Base-by-base conservation (phyloP, 2,113 vertebrate genomes). In the Budorcas taxicolor region DNA sequence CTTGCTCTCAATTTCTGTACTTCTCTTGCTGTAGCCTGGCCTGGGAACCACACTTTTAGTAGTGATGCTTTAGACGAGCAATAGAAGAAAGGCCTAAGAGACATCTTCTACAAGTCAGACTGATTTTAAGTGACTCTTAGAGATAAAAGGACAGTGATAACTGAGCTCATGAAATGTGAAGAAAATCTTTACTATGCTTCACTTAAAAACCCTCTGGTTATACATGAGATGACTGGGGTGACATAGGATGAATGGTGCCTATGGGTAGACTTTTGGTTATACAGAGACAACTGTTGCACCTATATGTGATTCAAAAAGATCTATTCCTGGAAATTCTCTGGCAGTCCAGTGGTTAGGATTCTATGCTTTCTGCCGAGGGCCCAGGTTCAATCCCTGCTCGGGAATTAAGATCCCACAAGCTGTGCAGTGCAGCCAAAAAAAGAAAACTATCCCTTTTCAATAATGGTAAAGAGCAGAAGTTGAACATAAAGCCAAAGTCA, bases 51-150 rank as follows among this genome's bases (percentile, higher is more conserved):
- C 5, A 87, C 16, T 94, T 76, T 60, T 21, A 94, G n/a, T 31
- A 93, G 33, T 16, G 80, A 74, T 36, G 43, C 27, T 93, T 86
- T 40, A 71, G 10, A 84, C 23, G 43, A 84, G 45, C 87, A 87
- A 45, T 16, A n/a, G 15, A 52, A n/a, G 93, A 92, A 90, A 78
- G 80, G 19, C 29, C 76, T 78, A 60, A 36, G 86, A 45, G 36
- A 80, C 31, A 87, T 47, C 89, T 93, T 88, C 14, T 60, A 87
- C 95, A 93, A 95, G 27, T 84, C 84, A 96, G 29, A 33, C 40
- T 94, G 67, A 87, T 47, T 95, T 96, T 86, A 90, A 87, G 82
- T 85, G 40, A 91, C 94, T 97, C 45, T 96, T 89, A 87, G 50
- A 94, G 50, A 91, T 57, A 31, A 93, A 81, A 91, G 47, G 6